A percentile compares a stretch with the other conserved stretches of the same genome.
phyloP scores from a whole-genome alignment of 1,140 invertebrate genomes.

The Xylocopa sonorina region DNA sequence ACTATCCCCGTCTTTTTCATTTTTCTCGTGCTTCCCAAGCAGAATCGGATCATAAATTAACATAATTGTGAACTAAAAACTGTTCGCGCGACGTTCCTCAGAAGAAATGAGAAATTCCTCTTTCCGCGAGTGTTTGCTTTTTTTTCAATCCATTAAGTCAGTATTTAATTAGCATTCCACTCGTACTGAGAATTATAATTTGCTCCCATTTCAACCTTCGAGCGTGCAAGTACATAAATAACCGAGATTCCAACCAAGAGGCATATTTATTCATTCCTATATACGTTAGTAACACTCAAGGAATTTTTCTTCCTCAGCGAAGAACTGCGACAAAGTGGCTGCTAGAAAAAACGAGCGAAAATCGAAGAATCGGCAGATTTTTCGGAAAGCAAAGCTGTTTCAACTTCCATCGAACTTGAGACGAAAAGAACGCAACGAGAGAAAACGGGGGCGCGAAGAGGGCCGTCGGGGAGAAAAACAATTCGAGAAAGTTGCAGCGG shows the following conservation, averaged over 20 bases:
- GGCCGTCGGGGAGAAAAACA: neutral
- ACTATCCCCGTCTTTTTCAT: too few relatives aligned
- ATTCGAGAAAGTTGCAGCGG: neutral
- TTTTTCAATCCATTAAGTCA: neutral
- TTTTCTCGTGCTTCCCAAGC: too few relatives aligned
- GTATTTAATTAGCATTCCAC: neutral
- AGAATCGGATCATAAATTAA: neutral
- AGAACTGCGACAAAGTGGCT: conserved; percentile 52
- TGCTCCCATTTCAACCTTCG: conserved; percentile 1
- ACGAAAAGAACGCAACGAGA: neutral
- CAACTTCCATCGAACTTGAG: too few relatives aligned
- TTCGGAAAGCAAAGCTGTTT: neutral
- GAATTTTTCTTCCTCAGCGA: conserved; percentile 24
- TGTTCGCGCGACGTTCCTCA: neutral
- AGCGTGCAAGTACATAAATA: conserved; percentile 6
- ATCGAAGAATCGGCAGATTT: too few relatives aligned
- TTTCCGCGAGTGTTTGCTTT: neutral
- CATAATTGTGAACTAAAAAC: too few relatives aligned
- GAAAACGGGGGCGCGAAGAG: neutral
- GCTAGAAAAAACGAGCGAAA: too few relatives aligned
- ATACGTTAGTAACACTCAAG: conserved; percentile 51
- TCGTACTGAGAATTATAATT: neutral
- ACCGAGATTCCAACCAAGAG: conserved; percentile 12
- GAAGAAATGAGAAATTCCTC: neutral
- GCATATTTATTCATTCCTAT: conserved; percentile 55